Evolutionary conservation across 2,797 vertebrate species (phyloP).

Genomic region (Nasua narica): DNA sequence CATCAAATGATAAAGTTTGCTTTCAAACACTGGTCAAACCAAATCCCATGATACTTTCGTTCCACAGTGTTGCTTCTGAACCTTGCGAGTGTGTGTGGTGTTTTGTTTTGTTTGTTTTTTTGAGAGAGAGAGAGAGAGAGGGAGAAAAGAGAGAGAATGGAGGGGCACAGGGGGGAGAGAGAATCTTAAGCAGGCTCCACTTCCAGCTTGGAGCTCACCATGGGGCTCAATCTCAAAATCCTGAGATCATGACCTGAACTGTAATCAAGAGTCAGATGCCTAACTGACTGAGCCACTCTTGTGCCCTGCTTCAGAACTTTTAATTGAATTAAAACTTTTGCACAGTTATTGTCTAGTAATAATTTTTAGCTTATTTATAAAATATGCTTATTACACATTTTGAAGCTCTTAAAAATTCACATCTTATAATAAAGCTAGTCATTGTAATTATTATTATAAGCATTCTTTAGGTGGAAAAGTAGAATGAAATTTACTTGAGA

Average conservation of each 20-base stretch:
- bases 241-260: not conserved
- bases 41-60: not conserved
- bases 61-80: not conserved
- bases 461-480: constrained; percentile 51
- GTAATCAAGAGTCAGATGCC: not conserved
- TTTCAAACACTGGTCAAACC: not conserved
- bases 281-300: not conserved
- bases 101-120: not conserved
- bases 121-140: not conserved
- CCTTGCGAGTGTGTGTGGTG: not conserved
- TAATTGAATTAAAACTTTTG: constrained; percentile 27
- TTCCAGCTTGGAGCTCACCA: not conserved
- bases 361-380: constrained; percentile 18
- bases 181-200: not conserved
- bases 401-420: constrained; percentile 37
- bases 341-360: not conserved
- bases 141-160: not conserved
- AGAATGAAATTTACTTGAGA: constrained; percentile 26
- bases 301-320: not conserved
- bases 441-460: constrained; percentile 33
- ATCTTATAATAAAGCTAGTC: constrained; percentile 8
- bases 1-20: not conserved
- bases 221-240: not conserved
- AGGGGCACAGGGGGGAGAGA: not conserved
- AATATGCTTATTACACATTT: constrained; percentile 25